phyloP scores from a whole-genome alignment of 2,113 vertebrate species.

The Athene cunicularia region DNA sequence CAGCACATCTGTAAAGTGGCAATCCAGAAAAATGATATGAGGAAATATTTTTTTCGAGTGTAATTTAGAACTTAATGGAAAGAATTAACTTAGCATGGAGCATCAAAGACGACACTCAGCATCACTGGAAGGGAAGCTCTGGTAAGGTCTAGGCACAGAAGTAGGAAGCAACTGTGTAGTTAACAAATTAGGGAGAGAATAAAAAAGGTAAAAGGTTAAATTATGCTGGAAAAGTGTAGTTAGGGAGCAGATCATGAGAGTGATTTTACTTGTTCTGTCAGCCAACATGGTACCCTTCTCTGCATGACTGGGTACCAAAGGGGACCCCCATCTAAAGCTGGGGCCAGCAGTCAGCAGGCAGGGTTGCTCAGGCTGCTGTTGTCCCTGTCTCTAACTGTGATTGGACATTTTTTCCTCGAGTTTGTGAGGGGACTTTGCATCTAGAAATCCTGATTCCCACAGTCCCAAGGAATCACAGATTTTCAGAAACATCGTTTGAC shows the following conservation, averaged over 20 bases:
- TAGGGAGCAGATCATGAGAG: neutral
- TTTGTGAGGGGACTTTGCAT: neutral
- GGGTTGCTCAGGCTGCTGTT: neutral
- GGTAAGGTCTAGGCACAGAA: neutral
- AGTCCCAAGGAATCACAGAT: neutral
- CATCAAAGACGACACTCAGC: neutral
- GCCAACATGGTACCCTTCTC: neutral
- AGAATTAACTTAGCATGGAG: neutral
- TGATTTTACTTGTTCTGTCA: neutral
- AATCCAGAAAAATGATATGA: neutral
- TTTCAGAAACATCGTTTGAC: neutral
- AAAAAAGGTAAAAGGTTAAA: neutral
- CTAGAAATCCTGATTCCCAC: neutral
- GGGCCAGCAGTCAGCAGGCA: neutral
- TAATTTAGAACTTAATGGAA: neutral
- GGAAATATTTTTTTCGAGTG: neutral
- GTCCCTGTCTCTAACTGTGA: neutral
- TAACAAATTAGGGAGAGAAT: neutral
- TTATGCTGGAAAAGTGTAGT: neutral
- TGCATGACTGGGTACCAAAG: neutral
- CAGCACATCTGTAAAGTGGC: neutral
- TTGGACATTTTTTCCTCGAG: neutral
- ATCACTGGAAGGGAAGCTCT: rapidly evolving
- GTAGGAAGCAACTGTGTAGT: neutral
- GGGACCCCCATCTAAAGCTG: neutral